Conservation (phyloP, 2,888 invertebrate species). For the Tenthredo mesomela region DNA sequence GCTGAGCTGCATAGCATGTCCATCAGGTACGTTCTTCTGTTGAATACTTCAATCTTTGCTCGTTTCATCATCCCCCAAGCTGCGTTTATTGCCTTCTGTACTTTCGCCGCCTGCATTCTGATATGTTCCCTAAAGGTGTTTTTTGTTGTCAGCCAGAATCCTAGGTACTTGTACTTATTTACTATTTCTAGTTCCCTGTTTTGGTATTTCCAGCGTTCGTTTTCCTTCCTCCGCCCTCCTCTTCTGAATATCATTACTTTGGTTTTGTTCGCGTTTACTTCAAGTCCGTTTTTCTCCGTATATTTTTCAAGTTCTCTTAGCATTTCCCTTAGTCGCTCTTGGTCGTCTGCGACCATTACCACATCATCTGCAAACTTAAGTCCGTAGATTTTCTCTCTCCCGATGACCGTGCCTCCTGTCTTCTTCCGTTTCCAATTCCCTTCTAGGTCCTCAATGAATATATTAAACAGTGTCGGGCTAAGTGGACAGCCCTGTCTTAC, state of each 20-base stretch:
- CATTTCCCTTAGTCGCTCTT: too few relatives aligned
- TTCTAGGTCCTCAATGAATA: too few relatives aligned
- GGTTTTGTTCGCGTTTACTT: slow-evolving; percentile 55
- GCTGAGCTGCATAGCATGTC: slow-evolving; percentile 21
- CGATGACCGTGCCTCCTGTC: too few relatives aligned
- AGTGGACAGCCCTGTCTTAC: too few relatives aligned
- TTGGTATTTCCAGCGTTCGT: slow-evolving; percentile 47
- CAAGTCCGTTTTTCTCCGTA: slow-evolving; percentile 34
- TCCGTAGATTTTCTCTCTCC: too few relatives aligned
- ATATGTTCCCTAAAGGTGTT: slow-evolving; percentile 40
- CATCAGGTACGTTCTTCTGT: background rate
- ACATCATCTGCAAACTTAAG: too few relatives aligned
- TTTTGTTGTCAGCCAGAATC: slow-evolving; percentile 45
- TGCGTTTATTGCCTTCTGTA: slow-evolving; percentile 46
- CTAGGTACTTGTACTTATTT: slow-evolving; percentile 53
- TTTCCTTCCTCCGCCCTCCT: slow-evolving; percentile 47
- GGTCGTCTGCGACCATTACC: too few relatives aligned
- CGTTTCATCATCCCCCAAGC: slow-evolving; percentile 55
- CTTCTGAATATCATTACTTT: slow-evolving; percentile 56
- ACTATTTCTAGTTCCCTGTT: too few relatives aligned
- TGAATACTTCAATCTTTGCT: slow-evolving; percentile 12
- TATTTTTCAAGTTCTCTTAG: slow-evolving; percentile 51
- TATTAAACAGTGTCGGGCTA: too few relatives aligned
- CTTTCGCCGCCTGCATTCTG: slow-evolving; percentile 29
- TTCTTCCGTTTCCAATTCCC: too few relatives aligned